Evolutionary conservation across 2,797 vertebrate species (phyloP), one percentile per base, ranked within the genome.

Genomic region (Sebastes miniatus): DNA sequence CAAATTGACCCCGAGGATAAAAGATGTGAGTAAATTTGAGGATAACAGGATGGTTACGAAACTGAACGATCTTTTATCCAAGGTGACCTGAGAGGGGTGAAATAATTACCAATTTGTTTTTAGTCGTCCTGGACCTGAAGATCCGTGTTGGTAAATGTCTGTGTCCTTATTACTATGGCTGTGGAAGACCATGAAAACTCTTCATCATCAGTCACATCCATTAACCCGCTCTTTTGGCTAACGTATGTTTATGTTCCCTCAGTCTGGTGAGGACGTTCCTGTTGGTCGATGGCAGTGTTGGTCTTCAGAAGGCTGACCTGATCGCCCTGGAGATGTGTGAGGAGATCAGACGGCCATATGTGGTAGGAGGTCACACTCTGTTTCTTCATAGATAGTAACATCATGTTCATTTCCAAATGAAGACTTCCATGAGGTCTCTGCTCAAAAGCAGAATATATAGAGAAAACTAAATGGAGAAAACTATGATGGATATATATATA

Each of bases 291-390:
- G 96, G 97, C 77, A 94, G 94, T 12, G 90, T 95, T 8, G 98
- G 97, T 76, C 91, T 98, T 43, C 97, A 97, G 90, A 92, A 94
- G 81, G 80, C 92, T 0, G 98, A 99, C 87, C 82, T 92, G 27
- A 91, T 97, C 70, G 98, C 97, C 54, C 71, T 99, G 92, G 96
- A 99, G 87, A 99, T 99, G 98, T 98, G 97, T 88, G 97, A 99
- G 90, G 98, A 99, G 91, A 96, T 96, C 80, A 94, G 95, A 56
- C 93, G 97, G 77, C 98, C 98, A 6, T 99, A 98, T 31, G 97
- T 96, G 95, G 98, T 99, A 90, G 81, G 96, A 80, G 43, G 43
- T 47, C 3, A 32, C 54, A n/a, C 24, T 4, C 43, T 47, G 3
- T 9, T 5, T 39, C 9, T 32, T 36, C 61, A 50, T 4, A 9